Base-by-base conservation (phyloP, 2,113 vertebrate genomes). In the Galbula dea region DNA sequence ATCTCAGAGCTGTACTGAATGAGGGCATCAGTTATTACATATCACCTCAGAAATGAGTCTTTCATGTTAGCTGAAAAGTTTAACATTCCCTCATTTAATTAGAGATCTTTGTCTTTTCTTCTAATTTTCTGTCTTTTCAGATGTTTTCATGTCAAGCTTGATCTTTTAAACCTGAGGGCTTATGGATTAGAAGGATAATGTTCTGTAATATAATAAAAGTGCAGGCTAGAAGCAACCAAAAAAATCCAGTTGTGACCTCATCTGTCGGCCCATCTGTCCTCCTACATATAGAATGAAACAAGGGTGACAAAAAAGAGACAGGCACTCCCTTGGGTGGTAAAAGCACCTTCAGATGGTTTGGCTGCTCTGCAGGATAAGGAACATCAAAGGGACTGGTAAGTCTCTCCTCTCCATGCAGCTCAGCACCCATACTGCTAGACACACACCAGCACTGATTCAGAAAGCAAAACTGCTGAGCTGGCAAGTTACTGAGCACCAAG, bases 21-120 rank as follows among this genome's bases (percentile, higher is more conserved):
- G 36, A 73, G 91, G 37, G 32, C 85, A 95, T 95, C 85, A 95
- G 91, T 93, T 96, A 96, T 95, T 95, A 86, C 95, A 67, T 61
- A 88, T 80, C 36, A 8, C 88, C 67, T 91, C 92, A 69, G 67
- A 80, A 88, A 96, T 91, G 93, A 96, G 92, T 62, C 90, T 96
- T 95, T 93, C 68, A 76, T 79, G 72, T 93, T 88, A 86, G 82
- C 48, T 77, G 86, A 88, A 89, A 88, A 95, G 68, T 71, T 82
- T 63, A 68, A 21, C 62, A 30, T 89, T 93, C 72, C 51, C 29
- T 93, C 78, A 66, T 91, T 91, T 93, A 82, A 94, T 94, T 85
- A 91, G 63, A 86, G 61, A 72, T 71, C 46, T 71, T 84, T 61
- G 26, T 90, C 30, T 72, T 58, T 29, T 29, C 30, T 85, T 39